A percentile compares a stretch with the other conserved stretches of the same genome.
These are phyloP conservation scores for Sesamia inferens DNA, from an alignment of 2,888 invertebrate genomes.

Conservation along the genomic window DNA sequence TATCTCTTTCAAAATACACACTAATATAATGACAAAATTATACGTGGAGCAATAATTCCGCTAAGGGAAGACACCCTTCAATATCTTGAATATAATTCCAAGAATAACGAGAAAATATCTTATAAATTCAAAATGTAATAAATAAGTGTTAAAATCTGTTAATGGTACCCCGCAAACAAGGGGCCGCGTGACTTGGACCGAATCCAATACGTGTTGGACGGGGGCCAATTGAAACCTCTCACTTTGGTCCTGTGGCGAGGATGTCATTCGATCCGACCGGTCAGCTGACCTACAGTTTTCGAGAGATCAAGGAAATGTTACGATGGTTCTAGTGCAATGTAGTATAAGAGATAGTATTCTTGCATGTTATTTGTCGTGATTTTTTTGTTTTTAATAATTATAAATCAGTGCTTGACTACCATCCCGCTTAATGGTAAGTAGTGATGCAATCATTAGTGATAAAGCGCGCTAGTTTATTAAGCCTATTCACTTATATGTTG, in stretches of 20 bases:
- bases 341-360: neutral
- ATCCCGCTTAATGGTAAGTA: too few species aligned
- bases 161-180: slow-evolving; percentile 76
- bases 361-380: neutral
- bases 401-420: too few species aligned
- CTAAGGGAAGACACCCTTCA: neutral
- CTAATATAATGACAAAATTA: neutral
- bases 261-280: slow-evolving; percentile 67
- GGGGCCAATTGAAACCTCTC: slow-evolving; percentile 76
- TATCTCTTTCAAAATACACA: neutral
- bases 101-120: slow-evolving; percentile 24
- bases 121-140: slow-evolving; percentile 61
- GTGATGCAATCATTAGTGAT: too few species aligned
- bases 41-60: neutral
- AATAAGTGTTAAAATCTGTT: slow-evolving; percentile 75
- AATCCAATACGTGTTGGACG: slow-evolving; percentile 76
- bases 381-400: too few species aligned
- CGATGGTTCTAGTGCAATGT: slow-evolving; percentile 13
- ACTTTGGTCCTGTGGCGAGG: slow-evolving; percentile 71
- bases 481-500: too few species aligned
- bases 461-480: too few species aligned
- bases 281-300: slow-evolving; percentile 43
- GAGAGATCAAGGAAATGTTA: slow-evolving; percentile 33
- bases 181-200: slow-evolving; percentile 76
- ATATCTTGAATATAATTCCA: neutral